A percentile compares a stretch with the other conserved stretches of the same genome.
Evolutionary conservation across 2,888 invertebrate genomes (phyloP).

Genomic region (Polia nebulosa): DNA sequence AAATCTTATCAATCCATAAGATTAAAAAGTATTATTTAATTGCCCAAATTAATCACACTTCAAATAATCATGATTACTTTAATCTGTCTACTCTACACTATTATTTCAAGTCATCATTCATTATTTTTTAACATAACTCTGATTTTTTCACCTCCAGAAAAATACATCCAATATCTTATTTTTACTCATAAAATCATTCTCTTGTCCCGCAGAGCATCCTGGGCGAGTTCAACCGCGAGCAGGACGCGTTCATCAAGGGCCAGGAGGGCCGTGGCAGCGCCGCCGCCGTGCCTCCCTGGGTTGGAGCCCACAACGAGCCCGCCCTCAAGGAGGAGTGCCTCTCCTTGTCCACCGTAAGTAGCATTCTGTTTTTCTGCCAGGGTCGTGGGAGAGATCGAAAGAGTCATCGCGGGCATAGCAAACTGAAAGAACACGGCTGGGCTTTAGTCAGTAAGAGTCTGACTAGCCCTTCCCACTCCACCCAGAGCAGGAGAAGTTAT

Average conservation of each 20-base stretch:
- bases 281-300: constrained; percentile 97
- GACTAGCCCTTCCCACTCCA: too few relatives aligned
- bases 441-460: too few relatives aligned
- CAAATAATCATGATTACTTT: constrained; percentile 1
- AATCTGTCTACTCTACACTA: too few relatives aligned
- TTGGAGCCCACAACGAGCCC: constrained; percentile 98
- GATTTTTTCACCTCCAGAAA: background rate
- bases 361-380: background rate
- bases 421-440: too few relatives aligned
- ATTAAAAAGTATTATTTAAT: constrained; percentile 31
- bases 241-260: constrained; percentile 98
- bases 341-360: constrained; percentile 96
- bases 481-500: too few relatives aligned
- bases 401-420: too few relatives aligned
- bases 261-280: constrained; percentile 94
- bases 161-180: background rate
- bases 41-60: constrained; percentile 10
- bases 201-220: constrained; percentile 95
- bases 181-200: background rate
- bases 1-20: constrained; percentile 1
- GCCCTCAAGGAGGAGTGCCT: constrained; percentile 98
- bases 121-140: too few relatives aligned
- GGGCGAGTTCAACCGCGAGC: constrained; percentile 99
- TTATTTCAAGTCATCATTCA: background rate
- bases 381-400: too few relatives aligned